These are phyloP conservation scores for Microplitis demolitor DNA, from an alignment of 1,140 invertebrate species.

Conservation along the genomic window DNA sequence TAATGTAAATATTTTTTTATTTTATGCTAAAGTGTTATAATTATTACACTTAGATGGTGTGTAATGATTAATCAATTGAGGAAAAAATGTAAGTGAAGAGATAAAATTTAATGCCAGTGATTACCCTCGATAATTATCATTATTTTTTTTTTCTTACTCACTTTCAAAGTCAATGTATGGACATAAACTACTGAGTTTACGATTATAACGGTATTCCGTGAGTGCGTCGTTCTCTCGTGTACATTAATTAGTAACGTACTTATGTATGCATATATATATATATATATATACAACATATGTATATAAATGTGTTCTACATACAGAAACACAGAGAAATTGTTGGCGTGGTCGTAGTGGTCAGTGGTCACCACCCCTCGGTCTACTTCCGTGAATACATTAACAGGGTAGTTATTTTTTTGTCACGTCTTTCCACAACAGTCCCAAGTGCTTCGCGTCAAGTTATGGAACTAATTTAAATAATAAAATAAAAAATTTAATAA, in stretches of 20 bases:
- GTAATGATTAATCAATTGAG: neutral
- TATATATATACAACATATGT: neutral
- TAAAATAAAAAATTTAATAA: too few relatives aligned
- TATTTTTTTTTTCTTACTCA: neutral
- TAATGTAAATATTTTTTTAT: neutral
- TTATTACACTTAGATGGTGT: too few relatives aligned
- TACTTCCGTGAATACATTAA: slow-evolving; percentile 56
- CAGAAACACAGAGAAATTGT: too few relatives aligned
- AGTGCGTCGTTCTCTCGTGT: slow-evolving; percentile 18
- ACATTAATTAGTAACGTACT: slow-evolving; percentile 53
- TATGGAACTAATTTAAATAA: too few relatives aligned
- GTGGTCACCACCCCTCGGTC: slow-evolving; percentile 36
- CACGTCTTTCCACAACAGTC: slow-evolving; percentile 30
- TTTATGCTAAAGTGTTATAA: neutral
- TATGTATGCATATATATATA: slow-evolving; percentile 11
- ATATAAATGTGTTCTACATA: neutral
- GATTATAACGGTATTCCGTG: slow-evolving; percentile 9
- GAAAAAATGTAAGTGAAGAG: neutral
- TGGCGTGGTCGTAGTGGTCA: neutral
- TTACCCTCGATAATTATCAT: slow-evolving; percentile 1
- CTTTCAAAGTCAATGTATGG: neutral
- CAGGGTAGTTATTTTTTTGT: slow-evolving; percentile 41
- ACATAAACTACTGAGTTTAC: neutral
- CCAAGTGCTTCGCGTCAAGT: too few relatives aligned
- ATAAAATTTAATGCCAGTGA: neutral